phyloP scores from a whole-genome alignment of 2,888 invertebrate genomes.

The Eupithecia abbreviata region DNA sequence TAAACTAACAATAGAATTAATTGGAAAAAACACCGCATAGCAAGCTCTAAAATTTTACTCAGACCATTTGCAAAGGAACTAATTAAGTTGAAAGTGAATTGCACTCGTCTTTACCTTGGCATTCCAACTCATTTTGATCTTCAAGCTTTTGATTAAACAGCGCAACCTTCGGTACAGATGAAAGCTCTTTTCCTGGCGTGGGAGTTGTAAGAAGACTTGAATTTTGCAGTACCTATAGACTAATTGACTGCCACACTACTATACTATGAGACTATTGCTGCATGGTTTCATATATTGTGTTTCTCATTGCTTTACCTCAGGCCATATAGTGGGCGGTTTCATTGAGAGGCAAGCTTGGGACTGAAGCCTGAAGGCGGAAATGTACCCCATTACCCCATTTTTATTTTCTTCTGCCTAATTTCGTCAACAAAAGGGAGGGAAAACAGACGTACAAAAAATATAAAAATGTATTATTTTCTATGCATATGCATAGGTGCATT shows the following conservation, averaged over 20 bases:
- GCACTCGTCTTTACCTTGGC: conserved; percentile 20
- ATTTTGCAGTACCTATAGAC: neutral
- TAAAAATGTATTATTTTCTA: no score
- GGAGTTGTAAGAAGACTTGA: neutral
- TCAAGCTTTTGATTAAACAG: conserved; percentile 28
- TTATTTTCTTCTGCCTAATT: no score
- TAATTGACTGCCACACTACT: no score
- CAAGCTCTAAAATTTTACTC: conserved; percentile 14
- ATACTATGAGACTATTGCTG: neutral
- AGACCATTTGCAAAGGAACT: conserved; percentile 19
- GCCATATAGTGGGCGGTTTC: no score
- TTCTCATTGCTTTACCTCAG: no score
- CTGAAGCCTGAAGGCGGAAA: no score
- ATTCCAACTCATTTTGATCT: conserved; percentile 24
- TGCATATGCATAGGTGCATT: neutral
- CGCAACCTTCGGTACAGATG: conserved; percentile 8
- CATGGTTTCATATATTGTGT: neutral
- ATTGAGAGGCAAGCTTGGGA: no score
- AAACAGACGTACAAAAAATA: no score
- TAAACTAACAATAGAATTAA: neutral
- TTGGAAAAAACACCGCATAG: neutral
- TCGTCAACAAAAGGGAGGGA: no score
- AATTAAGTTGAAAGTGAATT: conserved; percentile 28
- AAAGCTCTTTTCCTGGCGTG: neutral
- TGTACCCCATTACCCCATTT: no score